These are phyloP conservation scores for Coboldia fuscipes DNA, from an alignment of 1,140 invertebrate species.

Conservation along the genomic window DNA sequence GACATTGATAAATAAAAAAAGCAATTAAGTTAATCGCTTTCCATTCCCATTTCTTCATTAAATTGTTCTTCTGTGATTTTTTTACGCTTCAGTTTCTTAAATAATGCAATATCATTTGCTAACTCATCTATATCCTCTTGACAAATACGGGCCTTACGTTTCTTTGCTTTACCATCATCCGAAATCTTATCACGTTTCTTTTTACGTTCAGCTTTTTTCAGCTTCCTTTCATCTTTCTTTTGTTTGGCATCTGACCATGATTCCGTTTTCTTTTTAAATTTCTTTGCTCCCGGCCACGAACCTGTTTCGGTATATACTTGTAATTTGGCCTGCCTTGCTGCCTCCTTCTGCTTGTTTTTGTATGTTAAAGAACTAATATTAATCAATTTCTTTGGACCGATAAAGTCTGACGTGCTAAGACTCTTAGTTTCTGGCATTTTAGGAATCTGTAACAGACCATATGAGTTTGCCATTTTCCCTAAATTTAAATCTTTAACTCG, in stretches of 20 bases:
- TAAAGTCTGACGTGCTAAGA: slow-evolving; percentile 40
- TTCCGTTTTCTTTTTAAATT: slow-evolving; percentile 35
- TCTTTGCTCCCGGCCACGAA: slow-evolving; percentile 47
- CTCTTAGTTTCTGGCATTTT: slow-evolving; percentile 86
- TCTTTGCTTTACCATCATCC: slow-evolving; percentile 20
- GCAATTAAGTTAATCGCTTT: slow-evolving; percentile 10
- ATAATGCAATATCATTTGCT: slow-evolving; percentile 54
- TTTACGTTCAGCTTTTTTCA: slow-evolving; percentile 33
- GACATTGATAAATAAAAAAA: too few relatives aligned
- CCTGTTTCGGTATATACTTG: slow-evolving; percentile 50
- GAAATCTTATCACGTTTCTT: slow-evolving; percentile 28
- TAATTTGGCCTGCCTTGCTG: slow-evolving; percentile 46
- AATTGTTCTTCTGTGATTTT: slow-evolving; percentile 45
- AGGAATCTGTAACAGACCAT: slow-evolving; percentile 75
- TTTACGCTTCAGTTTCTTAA: slow-evolving; percentile 77
- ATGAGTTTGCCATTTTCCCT: slow-evolving; percentile 64
- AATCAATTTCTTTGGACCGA: slow-evolving; percentile 29
- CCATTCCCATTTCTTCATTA: slow-evolving; percentile 30
- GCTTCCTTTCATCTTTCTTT: slow-evolving; percentile 41
- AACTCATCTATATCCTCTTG: slow-evolving; percentile 69
- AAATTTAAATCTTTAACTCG: slow-evolving; percentile 76
- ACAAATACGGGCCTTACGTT: slow-evolving; percentile 29
- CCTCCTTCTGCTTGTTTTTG: slow-evolving; percentile 60
- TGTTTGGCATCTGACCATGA: slow-evolving; percentile 67
- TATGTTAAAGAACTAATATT: slow-evolving; percentile 63